These are phyloP conservation scores for Eurystomus glaucurus DNA, from an alignment of 2,797 vertebrate species.

Conservation along the genomic window DNA sequence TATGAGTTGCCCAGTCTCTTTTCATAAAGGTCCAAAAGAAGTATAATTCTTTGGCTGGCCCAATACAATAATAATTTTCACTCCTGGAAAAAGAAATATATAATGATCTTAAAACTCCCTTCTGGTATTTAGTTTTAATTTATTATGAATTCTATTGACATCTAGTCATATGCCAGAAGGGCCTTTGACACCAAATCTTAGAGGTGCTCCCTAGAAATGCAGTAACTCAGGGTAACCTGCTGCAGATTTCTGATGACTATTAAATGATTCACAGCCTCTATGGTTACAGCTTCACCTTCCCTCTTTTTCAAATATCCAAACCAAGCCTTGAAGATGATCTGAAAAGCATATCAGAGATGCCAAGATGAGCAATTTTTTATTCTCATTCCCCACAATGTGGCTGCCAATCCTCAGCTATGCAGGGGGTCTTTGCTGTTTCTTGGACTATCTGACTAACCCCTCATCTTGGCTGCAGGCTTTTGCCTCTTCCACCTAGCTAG, in stretches of 20 bases:
- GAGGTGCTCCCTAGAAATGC: not conserved
- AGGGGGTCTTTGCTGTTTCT: not conserved
- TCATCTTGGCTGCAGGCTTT: not conserved
- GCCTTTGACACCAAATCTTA: not conserved
- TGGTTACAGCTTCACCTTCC: not conserved
- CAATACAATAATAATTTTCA: not conserved
- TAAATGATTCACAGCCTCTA: not conserved
- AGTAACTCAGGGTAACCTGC: not conserved
- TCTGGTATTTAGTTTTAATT: not conserved
- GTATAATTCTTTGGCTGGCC: not conserved
- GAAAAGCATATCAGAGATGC: accelerated
- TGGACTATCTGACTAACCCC: not conserved
- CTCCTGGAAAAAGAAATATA: not conserved
- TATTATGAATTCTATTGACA: not conserved
- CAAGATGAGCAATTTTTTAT: not conserved
- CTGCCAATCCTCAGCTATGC: not conserved
- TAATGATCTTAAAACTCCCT: not conserved
- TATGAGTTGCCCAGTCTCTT: not conserved
- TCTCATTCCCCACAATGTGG: accelerated
- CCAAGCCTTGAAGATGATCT: not conserved
- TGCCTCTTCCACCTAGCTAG: not conserved
- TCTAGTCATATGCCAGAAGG: not conserved
- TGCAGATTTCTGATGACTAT: not conserved
- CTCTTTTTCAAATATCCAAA: not conserved
- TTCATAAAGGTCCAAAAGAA: not conserved